Percentiles rank a stretch among this genome's conserved stretches.
phyloP scores from a whole-genome alignment of 2,888 invertebrate species.

The Maniola hyperantus region DNA sequence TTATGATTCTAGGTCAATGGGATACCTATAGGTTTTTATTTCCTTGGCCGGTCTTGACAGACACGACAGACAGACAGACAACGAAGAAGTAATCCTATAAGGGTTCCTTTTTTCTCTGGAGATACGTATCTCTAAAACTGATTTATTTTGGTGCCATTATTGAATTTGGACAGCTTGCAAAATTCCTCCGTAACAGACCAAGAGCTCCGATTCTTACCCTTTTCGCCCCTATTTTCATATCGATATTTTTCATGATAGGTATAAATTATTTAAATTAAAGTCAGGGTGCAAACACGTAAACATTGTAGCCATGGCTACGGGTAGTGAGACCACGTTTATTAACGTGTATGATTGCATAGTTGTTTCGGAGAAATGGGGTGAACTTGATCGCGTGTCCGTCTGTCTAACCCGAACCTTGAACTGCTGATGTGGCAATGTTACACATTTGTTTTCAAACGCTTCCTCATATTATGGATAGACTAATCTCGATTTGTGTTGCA shows the following conservation, averaged over 20 bases:
- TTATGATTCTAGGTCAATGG: too few relatives aligned
- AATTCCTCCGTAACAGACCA: too few relatives aligned
- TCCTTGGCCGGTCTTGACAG: too few relatives aligned
- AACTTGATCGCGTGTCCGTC: conserved; percentile 40
- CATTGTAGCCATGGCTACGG: conserved; percentile 39
- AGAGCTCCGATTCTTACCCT: too few relatives aligned
- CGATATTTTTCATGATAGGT: background rate
- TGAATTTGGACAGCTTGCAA: too few relatives aligned
- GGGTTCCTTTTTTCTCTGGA: too few relatives aligned
- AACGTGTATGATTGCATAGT: conserved; percentile 40
- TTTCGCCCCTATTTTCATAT: too few relatives aligned
- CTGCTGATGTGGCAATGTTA: conserved; percentile 27
- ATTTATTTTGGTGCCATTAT: too few relatives aligned
- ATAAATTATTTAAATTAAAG: background rate
- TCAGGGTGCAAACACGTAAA: conserved; percentile 26
- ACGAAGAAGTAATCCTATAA: too few relatives aligned
- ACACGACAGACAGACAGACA: too few relatives aligned
- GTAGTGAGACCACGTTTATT: conserved; percentile 39
- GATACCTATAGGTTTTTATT: too few relatives aligned
- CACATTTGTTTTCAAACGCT: conserved; percentile 17
- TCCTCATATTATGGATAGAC: conserved; percentile 2
- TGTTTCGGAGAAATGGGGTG: conserved; percentile 40
- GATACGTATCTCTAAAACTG: too few relatives aligned
- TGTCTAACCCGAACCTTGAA: conserved; percentile 40
- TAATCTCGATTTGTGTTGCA: background rate